A percentile compares a stretch with the other conserved stretches of the same genome.
These are phyloP conservation scores for Agonopterix heracliana DNA, from an alignment of 2,888 invertebrate species.

Conservation along the genomic window DNA sequence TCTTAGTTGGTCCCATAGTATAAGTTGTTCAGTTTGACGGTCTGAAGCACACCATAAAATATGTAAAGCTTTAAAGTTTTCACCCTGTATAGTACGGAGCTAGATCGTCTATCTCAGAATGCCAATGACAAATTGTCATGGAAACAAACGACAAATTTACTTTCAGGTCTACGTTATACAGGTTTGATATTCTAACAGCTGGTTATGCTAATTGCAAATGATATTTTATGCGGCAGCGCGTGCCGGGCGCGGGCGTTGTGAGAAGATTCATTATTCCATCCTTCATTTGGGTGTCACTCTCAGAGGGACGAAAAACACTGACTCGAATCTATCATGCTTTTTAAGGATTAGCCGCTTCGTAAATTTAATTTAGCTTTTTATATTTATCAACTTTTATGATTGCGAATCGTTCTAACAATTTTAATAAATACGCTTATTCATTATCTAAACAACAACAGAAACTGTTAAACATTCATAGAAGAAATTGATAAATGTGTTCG, in stretches of 20 bases:
- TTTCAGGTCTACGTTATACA: neutral
- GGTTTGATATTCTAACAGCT: constrained; percentile 32
- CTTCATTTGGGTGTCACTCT: constrained; percentile 56
- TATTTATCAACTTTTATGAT: neutral
- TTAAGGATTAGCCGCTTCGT: constrained; percentile 28
- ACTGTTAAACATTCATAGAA: constrained; percentile 1
- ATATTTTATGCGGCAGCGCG: constrained; percentile 49
- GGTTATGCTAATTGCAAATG: constrained; percentile 48
- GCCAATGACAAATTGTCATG: too few relatives aligned
- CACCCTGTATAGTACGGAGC: too few relatives aligned
- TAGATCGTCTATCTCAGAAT: neutral
- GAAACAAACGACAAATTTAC: too few relatives aligned
- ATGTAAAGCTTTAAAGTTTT: too few relatives aligned
- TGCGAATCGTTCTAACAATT: neutral
- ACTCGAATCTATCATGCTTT: constrained; percentile 21
- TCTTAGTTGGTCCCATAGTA: too few relatives aligned
- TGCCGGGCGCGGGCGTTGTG: constrained; percentile 43
- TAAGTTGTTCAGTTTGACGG: too few relatives aligned
- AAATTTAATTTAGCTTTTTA: constrained; percentile 14
- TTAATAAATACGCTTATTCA: too few relatives aligned
- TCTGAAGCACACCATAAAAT: too few relatives aligned
- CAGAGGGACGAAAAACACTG: constrained; percentile 31
- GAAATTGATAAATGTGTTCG: constrained; percentile 8
- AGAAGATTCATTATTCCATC: constrained; percentile 51
- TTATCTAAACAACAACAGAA: too few relatives aligned